Percentiles rank a stretch among this genome's conserved stretches.
Conservation (phyloP, 2,113 vertebrate genomes). For the Callocephalon fimbriatum region DNA sequence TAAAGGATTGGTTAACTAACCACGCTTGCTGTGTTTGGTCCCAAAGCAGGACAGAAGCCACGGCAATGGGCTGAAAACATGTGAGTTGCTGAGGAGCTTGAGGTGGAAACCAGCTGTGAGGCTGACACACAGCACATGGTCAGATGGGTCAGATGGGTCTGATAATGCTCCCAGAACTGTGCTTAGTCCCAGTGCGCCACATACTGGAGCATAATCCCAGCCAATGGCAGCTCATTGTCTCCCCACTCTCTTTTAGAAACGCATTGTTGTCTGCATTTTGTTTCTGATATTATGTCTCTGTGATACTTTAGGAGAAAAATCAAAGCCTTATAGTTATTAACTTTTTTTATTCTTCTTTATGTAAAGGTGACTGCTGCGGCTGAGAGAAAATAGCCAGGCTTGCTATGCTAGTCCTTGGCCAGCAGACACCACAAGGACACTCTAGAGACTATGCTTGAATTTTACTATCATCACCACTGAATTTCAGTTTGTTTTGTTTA, state of each 20-base stretch:
- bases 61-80: not conserved
- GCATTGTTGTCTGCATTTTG: not conserved
- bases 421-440: not conserved
- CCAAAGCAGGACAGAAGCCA: not conserved
- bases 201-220: not conserved
- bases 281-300: not conserved
- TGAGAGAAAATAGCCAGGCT: not conserved
- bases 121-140: not conserved
- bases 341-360: not conserved
- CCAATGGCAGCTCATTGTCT: not conserved
- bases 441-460: not conserved
- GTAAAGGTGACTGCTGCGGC: not conserved
- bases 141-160: not conserved
- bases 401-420: not conserved
- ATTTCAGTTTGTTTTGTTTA: not conserved
- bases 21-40: not conserved
- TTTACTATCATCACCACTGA: not conserved
- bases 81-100: not conserved
- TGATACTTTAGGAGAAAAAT: not conserved
- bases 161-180: not conserved
- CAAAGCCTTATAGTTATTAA: not conserved
- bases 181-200: not conserved
- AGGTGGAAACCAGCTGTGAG: not conserved
- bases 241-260: not conserved
- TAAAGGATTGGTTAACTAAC: not conserved